These are phyloP conservation scores for Oophaga pumilio DNA, from an alignment of 2,113 vertebrate genomes.

Conservation along the genomic window DNA sequence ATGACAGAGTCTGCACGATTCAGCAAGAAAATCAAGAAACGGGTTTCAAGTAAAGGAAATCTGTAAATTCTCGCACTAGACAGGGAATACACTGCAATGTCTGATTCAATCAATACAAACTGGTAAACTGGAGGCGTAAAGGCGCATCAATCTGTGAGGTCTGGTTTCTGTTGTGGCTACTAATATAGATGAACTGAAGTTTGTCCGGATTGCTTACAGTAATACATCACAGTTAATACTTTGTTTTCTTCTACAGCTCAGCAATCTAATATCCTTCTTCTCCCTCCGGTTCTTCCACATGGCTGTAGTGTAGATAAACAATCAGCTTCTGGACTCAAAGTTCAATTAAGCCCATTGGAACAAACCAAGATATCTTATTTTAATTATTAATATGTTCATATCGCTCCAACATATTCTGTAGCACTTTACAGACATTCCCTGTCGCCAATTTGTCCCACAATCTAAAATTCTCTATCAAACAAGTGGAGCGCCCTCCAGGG, in stretches of 20 bases:
- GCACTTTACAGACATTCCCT: too few relatives aligned
- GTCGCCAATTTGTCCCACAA: too few relatives aligned
- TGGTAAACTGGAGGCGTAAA: background rate
- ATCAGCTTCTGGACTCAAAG: background rate
- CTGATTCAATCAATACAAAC: constrained; percentile 1
- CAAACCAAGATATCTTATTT: background rate
- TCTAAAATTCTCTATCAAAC: too few relatives aligned
- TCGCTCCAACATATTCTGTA: too few relatives aligned
- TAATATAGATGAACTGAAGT: constrained; percentile 2
- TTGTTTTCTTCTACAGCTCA: background rate
- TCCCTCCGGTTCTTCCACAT: background rate
- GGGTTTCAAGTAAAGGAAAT: background rate
- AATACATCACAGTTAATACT: background rate
- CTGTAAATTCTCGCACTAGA: background rate
- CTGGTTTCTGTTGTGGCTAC: background rate
- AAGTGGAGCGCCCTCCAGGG: too few relatives aligned
- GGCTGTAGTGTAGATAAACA: background rate
- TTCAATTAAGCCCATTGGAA: background rate
- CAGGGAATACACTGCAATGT: background rate
- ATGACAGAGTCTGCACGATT: background rate
- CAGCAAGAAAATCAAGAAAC: background rate
- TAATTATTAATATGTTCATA: too few relatives aligned
- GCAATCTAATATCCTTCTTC: background rate
- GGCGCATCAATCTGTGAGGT: background rate
- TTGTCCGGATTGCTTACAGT: background rate